Base-by-base conservation (phyloP, 2,888 invertebrate species). In the Lochmaea crataegi region DNA sequence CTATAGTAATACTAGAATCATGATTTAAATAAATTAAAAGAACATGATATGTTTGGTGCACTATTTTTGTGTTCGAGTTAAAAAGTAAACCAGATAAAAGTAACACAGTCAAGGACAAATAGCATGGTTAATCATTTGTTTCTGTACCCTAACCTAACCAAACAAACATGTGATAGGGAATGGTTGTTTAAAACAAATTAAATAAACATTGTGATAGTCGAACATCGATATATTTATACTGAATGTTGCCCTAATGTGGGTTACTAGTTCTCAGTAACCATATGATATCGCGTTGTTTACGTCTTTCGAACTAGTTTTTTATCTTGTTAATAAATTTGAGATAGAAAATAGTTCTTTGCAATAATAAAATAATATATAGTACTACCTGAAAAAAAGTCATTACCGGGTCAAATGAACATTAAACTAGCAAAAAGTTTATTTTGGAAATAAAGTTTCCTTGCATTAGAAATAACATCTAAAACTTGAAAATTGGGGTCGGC, bases 121-220 rank as follows among this genome's bases (percentile, higher is more conserved):
- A 68, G 45, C 38, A 2, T 48, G 9, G 41, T 61, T 48, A 74
- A 74, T 72, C 72, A 68, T 61, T 75, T 69, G 66, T 69, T 63
- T 65, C 61, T 69, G 64, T 70, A 71, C 71, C 75, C 76, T 75
- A 73, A 69, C 76, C 76, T 71, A 73, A 61, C 71, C 69, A 71
- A 76, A 75, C 71, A 76, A 76, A 76, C 71, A 73, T 69, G 63
- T 41, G 76, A 71, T 73, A 75, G 71, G 53, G 61, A n/a, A 73
- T 73, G 73, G 74, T 71, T 76, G 58, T 74, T 80, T 77, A 74
- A 79, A 79, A 75, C 72, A 78, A 80, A 77, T 80, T 78, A 78
- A 77, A 79, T 77, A 80, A 79, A 79, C 76, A 78, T 77, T 72
- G 72, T 71, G 73, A 73, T 75, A 75, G 73, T 68, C 32, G 58